A percentile compares a stretch with the other conserved stretches of the same genome.
Evolutionary conservation across 2,888 invertebrate genomes (phyloP).

Genomic region (Watsonalla binaria): DNA sequence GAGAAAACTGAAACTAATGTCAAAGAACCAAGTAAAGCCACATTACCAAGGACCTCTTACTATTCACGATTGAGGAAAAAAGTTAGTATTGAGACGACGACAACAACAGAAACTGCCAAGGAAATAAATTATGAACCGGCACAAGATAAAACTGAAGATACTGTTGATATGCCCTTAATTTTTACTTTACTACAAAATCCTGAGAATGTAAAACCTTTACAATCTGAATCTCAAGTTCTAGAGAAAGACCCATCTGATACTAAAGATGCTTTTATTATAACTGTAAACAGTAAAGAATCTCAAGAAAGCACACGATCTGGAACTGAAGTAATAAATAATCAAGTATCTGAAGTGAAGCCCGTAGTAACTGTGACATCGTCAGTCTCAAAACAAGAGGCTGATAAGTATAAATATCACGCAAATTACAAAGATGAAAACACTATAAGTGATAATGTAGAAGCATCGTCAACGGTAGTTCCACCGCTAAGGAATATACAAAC

Average conservation of each 20-base stretch:
- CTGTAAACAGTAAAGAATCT: slow-evolving; percentile 60
- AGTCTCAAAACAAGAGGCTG: slow-evolving; percentile 25
- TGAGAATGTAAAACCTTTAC: slow-evolving; percentile 23
- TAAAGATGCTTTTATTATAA: slow-evolving; percentile 48
- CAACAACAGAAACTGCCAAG: slow-evolving; percentile 23
- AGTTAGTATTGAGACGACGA: slow-evolving; percentile 25
- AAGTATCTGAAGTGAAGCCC: slow-evolving; percentile 42
- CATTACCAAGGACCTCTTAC: slow-evolving; percentile 58
- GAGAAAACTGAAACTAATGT: slow-evolving; percentile 21
- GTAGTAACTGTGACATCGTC: slow-evolving; percentile 33
- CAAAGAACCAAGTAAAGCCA: slow-evolving; percentile 30
- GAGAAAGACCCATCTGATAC: slow-evolving; percentile 27
- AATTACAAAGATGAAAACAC: slow-evolving; percentile 51
- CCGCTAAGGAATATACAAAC: slow-evolving; percentile 61
- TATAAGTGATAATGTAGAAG: slow-evolving; percentile 31
- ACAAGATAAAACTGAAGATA: slow-evolving; percentile 44
- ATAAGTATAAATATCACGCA: slow-evolving; percentile 59
- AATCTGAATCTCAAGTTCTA: slow-evolving; percentile 14
- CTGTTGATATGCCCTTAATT: slow-evolving; percentile 51
- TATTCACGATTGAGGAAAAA: slow-evolving; percentile 53
- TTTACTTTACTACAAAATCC: slow-evolving; percentile 48
- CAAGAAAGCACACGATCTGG: slow-evolving; percentile 39
- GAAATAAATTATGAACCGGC: slow-evolving; percentile 17
- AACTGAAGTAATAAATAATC: slow-evolving; percentile 40
- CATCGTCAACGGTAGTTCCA: slow-evolving; percentile 37